Conservation (phyloP, 2,888 invertebrate genomes). For the Drosophila lutescens region DNA sequence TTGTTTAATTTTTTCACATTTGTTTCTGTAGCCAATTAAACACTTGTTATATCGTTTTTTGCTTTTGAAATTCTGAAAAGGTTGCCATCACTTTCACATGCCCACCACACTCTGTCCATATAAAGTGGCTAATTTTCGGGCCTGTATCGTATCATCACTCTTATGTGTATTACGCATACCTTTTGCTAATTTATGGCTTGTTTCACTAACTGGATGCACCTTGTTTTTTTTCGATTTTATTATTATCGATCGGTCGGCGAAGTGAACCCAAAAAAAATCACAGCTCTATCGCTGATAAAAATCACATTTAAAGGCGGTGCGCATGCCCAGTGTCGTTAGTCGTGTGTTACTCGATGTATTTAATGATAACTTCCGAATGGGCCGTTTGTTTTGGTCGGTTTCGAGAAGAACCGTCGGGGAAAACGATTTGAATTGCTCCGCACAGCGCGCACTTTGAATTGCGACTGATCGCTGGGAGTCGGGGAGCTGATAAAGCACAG, state of each 20-base stretch:
- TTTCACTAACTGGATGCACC: conserved; percentile 23
- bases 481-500: conserved; percentile 10
- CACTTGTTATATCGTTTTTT: background rate
- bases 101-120: conserved; percentile 18
- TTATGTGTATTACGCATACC: conserved; percentile 23
- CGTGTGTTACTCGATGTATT: conserved; percentile 1
- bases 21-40: background rate
- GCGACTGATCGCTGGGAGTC: conserved; percentile 24
- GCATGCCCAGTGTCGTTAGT: conserved; percentile 16
- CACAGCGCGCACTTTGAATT: conserved; percentile 19
- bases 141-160: conserved; percentile 21
- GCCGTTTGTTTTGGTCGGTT: background rate
- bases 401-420: conserved; percentile 1
- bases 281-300: conserved; percentile 1
- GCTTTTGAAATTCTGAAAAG: conserved; percentile 3
- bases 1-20: background rate
- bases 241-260: conserved; percentile 11
- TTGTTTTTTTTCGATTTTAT: conserved; percentile 6
- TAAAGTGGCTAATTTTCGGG: conserved; percentile 25
- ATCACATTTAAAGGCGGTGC: conserved; percentile 8
- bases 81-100: conserved; percentile 23
- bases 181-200: conserved; percentile 17
- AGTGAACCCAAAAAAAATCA: conserved; percentile 15
- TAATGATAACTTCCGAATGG: background rate
- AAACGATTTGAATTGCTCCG: conserved; percentile 3